Evolutionary conservation across 2,888 invertebrate species (phyloP).

Genomic region (Saturnia pavonia): DNA sequence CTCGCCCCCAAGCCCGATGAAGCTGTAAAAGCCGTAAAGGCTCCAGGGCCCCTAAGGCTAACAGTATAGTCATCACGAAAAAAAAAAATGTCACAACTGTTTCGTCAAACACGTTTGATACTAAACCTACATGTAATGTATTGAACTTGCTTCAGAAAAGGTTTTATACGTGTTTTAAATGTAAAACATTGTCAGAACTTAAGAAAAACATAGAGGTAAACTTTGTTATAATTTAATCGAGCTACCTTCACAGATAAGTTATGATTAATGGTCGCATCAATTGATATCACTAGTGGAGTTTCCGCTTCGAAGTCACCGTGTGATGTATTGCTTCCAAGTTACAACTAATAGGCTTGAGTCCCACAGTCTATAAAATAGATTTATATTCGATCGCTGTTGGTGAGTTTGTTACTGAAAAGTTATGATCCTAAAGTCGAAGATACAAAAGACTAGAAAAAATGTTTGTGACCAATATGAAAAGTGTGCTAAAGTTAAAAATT

Average conservation of each 20-base stretch:
- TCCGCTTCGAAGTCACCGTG: constrained; percentile 31
- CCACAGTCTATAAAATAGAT: constrained; percentile 5
- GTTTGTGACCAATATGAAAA: neutral
- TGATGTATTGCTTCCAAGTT: constrained; percentile 48
- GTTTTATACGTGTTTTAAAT: neutral
- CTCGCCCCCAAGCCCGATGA: too few species aligned
- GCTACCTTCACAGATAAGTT: constrained; percentile 37
- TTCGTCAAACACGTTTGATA: neutral
- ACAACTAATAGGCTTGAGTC: constrained; percentile 4
- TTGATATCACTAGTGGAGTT: constrained; percentile 48
- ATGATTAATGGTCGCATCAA: constrained; percentile 62
- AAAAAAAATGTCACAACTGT: too few species aligned
- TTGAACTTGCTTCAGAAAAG: neutral
- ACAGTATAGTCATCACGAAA: too few species aligned
- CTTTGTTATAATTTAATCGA: neutral
- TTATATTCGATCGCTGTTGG: neutral
- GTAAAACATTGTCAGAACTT: neutral
- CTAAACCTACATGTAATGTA: neutral
- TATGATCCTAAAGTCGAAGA: neutral
- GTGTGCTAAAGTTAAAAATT: neutral
- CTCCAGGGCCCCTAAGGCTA: too few species aligned
- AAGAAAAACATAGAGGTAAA: neutral
- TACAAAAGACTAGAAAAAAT: neutral
- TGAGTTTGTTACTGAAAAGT: neutral
- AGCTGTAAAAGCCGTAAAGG: too few species aligned